phyloP scores from a whole-genome alignment of 30 jellyfish, hydroid and myxozoan genomes.

The Cassiopea andromeda region DNA sequence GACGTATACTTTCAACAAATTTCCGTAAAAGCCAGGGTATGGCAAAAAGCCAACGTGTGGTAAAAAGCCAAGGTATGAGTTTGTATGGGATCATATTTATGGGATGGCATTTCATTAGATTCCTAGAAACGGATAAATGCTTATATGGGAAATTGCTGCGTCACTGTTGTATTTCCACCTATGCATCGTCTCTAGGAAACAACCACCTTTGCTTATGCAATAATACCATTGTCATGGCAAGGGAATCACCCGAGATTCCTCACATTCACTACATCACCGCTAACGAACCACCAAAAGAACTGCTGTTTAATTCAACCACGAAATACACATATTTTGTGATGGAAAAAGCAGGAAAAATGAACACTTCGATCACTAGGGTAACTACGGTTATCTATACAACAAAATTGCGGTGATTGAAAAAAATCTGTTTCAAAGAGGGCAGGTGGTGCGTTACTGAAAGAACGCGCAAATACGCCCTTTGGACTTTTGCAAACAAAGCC shows the following conservation, averaged over 20 bases:
- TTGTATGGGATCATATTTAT: too few relatives aligned
- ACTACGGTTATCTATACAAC: not conserved
- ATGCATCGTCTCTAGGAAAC: conserved; percentile 43
- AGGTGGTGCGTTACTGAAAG: conserved; percentile 59
- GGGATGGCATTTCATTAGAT: too few relatives aligned
- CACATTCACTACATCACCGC: conserved; percentile 38
- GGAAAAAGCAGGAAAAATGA: not conserved
- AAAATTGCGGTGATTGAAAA: not conserved
- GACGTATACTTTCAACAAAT: too few relatives aligned
- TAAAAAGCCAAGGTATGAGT: too few relatives aligned
- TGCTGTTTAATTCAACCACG: not conserved
- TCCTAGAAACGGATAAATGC: too few relatives aligned
- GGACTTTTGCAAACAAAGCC: conserved; percentile 42
- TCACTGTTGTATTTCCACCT: not conserved
- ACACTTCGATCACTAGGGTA: not conserved
- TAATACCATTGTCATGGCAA: not conserved
- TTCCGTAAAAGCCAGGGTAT: too few relatives aligned
- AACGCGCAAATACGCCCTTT: conserved; percentile 82
- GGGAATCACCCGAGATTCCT: conserved; percentile 76
- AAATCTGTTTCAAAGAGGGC: conserved; percentile 42
- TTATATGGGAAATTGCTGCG: not conserved
- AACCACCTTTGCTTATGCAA: conserved; percentile 30
- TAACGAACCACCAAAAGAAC: not conserved
- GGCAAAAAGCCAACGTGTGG: too few relatives aligned
- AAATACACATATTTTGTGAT: not conserved